Percentiles rank a stretch among this genome's conserved stretches.
Conservation (phyloP, 2,113 vertebrate genomes). For the Myanophis thanlyinensis region DNA sequence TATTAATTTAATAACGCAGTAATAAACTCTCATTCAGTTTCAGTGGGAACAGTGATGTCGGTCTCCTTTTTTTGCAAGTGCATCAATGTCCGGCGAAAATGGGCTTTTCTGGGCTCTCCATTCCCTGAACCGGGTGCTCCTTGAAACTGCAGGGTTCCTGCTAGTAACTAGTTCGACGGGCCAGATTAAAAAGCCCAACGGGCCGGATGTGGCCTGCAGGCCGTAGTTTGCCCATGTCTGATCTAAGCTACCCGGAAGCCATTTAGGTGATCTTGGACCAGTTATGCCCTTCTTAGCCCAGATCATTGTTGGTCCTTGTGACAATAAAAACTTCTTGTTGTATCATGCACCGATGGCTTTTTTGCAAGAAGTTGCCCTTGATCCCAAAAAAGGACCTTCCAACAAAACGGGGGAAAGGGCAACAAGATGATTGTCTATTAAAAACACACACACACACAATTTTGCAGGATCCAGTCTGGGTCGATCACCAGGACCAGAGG, state of each 20-base stretch:
- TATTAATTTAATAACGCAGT: too few species aligned
- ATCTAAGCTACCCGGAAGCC: not conserved
- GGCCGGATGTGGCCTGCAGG: too few species aligned
- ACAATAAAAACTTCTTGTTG: not conserved
- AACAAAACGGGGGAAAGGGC: not conserved
- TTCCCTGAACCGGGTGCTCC: too few species aligned
- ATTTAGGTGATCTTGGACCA: not conserved
- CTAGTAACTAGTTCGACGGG: too few species aligned
- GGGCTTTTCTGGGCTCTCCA: too few species aligned
- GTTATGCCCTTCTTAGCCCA: not conserved
- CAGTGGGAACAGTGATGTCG: too few species aligned
- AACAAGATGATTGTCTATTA: not conserved
- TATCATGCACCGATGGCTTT: not conserved
- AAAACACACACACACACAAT: not conserved
- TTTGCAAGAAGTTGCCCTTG: not conserved
- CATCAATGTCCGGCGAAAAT: too few species aligned
- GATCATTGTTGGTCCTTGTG: not conserved
- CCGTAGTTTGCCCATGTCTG: too few species aligned
- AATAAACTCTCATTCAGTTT: too few species aligned
- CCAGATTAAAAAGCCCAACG: too few species aligned
- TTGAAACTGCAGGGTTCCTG: too few species aligned
- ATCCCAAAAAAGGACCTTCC: not conserved
- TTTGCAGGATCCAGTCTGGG: not conserved
- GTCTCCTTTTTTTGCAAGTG: too few species aligned
- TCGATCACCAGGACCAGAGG: not conserved